Percentiles rank a stretch among this genome's conserved stretches.
Evolutionary conservation across 2,888 invertebrate genomes (phyloP).

Genomic region (Drosophila aldrichi): DNA sequence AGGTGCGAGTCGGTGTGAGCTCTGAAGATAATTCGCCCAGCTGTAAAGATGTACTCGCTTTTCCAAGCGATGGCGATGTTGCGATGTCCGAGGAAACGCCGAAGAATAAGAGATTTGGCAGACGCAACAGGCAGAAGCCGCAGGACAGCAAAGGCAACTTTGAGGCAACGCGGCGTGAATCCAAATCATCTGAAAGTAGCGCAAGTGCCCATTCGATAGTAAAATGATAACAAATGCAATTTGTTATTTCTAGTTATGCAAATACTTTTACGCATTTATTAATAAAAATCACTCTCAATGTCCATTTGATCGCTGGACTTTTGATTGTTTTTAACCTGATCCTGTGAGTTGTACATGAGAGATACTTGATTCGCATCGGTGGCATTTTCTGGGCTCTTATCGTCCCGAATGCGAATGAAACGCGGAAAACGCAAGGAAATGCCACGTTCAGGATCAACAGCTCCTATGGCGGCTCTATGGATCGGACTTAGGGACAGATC

Average conservation of each 20-base stretch:
- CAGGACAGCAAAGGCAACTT: conserved; percentile 28
- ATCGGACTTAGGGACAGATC: conserved; percentile 98
- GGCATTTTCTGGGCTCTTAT: conserved; percentile 96
- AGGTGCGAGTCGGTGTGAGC: conserved; percentile 69
- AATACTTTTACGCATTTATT: conserved; percentile 29
- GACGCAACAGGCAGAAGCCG: conserved; percentile 55
- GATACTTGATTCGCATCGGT: conserved; percentile 96
- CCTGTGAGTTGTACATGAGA: conserved; percentile 95
- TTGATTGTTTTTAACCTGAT: conserved; percentile 92
- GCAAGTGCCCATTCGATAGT: conserved; percentile 39
- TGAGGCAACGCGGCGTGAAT: conserved; percentile 34
- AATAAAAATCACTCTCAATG: conserved; percentile 84
- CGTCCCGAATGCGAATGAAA: conserved; percentile 95
- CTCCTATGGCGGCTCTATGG: conserved; percentile 94
- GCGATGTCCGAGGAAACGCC: conserved; percentile 39
- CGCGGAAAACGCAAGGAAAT: conserved; percentile 97
- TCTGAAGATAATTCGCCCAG: conserved; percentile 70
- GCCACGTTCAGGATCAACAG: conserved; percentile 95
- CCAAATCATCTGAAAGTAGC: conserved; percentile 65
- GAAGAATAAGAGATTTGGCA: conserved; percentile 40
- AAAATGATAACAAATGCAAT: conserved; percentile 27
- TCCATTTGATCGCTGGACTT: conserved; percentile 53
- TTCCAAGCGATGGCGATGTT: conserved; percentile 37
- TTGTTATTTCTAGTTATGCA: conserved; percentile 1
- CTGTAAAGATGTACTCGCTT: conserved; percentile 19